Evolutionary conservation across 2,888 invertebrate species (phyloP).

Genomic region (Clepsis dumicolana): DNA sequence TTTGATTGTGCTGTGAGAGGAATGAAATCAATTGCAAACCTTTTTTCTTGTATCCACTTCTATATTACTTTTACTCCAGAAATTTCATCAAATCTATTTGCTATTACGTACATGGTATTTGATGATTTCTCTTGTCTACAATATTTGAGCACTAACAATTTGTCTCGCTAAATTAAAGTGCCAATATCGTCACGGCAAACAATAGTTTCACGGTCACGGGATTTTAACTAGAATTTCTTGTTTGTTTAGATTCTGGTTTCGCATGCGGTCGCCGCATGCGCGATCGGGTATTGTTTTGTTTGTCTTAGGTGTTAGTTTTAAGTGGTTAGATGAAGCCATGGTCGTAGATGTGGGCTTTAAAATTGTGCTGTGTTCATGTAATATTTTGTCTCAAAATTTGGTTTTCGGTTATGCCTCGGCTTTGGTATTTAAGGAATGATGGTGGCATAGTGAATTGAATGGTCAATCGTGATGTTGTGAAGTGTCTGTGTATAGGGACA

Average conservation of each 20-base stretch:
- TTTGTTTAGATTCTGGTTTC: slow-evolving; percentile 20
- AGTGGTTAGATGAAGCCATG: background rate
- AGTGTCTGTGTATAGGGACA: too few species aligned
- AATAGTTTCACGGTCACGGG: slow-evolving; percentile 24
- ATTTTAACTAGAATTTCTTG: slow-evolving; percentile 11
- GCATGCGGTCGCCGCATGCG: slow-evolving; percentile 12
- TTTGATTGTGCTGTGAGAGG: too few species aligned
- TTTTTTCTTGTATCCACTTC: too few species aligned
- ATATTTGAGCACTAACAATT: background rate
- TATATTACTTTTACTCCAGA: too few species aligned
- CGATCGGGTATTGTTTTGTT: slow-evolving; percentile 15
- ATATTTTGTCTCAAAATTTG: too few species aligned
- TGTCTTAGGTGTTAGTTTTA: background rate
- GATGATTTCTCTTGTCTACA: background rate
- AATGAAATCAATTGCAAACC: too few species aligned
- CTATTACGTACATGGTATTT: too few species aligned
- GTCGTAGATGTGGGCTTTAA: background rate
- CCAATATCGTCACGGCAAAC: background rate
- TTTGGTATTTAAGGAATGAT: too few species aligned
- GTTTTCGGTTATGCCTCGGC: too few species aligned
- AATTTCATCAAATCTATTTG: too few species aligned
- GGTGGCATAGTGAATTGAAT: too few species aligned
- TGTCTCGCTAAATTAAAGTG: background rate
- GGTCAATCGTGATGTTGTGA: too few species aligned
- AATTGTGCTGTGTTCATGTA: background rate